phyloP scores from a whole-genome alignment of 2,797 vertebrate species.

The Oophaga sylvatica region DNA sequence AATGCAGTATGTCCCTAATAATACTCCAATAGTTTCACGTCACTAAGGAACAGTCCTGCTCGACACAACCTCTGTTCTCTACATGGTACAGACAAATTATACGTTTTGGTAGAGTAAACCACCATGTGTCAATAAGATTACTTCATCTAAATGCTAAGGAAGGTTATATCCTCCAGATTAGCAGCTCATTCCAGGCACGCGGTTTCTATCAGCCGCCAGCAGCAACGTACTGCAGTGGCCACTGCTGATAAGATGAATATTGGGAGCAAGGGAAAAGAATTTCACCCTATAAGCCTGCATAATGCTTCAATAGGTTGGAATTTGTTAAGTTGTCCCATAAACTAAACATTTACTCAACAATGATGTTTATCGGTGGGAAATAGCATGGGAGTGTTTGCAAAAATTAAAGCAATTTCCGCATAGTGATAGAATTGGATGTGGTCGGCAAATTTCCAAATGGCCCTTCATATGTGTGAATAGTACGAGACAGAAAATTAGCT shows the following conservation, averaged over 20 bases:
- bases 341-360: slow-evolving; percentile 54
- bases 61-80: slow-evolving; percentile 20
- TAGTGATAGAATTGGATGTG: background rate
- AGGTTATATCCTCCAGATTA: slow-evolving; percentile 50
- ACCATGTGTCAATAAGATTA: slow-evolving; percentile 53
- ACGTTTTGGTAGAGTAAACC: slow-evolving; percentile 23
- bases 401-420: slow-evolving; percentile 20
- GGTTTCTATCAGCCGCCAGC: slow-evolving; percentile 32
- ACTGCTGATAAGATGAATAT: slow-evolving; percentile 43
- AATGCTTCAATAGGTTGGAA: slow-evolving; percentile 30
- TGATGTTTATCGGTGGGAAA: slow-evolving; percentile 50
- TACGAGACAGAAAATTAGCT: background rate
- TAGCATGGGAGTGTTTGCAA: background rate
- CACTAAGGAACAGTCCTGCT: background rate
- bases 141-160: slow-evolving; percentile 55
- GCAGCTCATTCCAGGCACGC: slow-evolving; percentile 13
- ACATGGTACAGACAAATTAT: slow-evolving; percentile 26
- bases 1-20: background rate
- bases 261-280: slow-evolving; percentile 44
- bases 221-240: slow-evolving; percentile 8
- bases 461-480: background rate
- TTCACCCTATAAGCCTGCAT: slow-evolving; percentile 28
- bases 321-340: slow-evolving; percentile 45
- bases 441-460: background rate
- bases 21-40: background rate